Percentiles rank a stretch among this genome's conserved stretches.
These are phyloP conservation scores for Neoseiulus cucumeris DNA, from an alignment of 1,140 invertebrate genomes.

Conservation along the genomic window DNA sequence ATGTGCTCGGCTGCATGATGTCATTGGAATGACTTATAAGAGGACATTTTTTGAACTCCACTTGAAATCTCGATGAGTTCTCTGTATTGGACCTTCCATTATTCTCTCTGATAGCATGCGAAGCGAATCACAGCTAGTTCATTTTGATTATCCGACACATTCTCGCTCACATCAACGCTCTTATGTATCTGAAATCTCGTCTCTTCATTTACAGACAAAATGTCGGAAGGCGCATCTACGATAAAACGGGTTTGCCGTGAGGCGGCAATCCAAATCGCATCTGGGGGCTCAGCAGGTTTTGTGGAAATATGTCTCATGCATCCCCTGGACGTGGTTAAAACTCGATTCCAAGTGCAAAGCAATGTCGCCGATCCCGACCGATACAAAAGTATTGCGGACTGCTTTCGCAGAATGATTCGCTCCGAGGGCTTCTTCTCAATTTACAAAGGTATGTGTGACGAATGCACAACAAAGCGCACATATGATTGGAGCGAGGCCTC, in stretches of 20 bases:
- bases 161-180: no score
- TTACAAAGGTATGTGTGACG: slow-evolving; percentile 18
- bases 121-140: no score
- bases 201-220: background rate
- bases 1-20: no score
- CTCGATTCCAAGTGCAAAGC: slow-evolving; percentile 57
- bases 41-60: no score
- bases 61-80: no score
- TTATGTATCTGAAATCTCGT: no score
- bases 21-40: no score
- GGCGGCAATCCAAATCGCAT: slow-evolving; percentile 56
- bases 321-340: slow-evolving; percentile 78
- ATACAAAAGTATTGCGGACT: slow-evolving; percentile 60
- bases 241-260: slow-evolving; percentile 22
- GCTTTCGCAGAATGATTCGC: slow-evolving; percentile 64
- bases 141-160: no score
- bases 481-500: no score
- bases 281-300: slow-evolving; percentile 75
- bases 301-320: slow-evolving; percentile 89
- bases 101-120: no score
- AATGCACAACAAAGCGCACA: no score
- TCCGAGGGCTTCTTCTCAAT: slow-evolving; percentile 42
- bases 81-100: no score
- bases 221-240: background rate
- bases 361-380: slow-evolving; percentile 38